Base-by-base conservation (phyloP, 2,888 invertebrate genomes). In the Plagodis dolabraria region DNA sequence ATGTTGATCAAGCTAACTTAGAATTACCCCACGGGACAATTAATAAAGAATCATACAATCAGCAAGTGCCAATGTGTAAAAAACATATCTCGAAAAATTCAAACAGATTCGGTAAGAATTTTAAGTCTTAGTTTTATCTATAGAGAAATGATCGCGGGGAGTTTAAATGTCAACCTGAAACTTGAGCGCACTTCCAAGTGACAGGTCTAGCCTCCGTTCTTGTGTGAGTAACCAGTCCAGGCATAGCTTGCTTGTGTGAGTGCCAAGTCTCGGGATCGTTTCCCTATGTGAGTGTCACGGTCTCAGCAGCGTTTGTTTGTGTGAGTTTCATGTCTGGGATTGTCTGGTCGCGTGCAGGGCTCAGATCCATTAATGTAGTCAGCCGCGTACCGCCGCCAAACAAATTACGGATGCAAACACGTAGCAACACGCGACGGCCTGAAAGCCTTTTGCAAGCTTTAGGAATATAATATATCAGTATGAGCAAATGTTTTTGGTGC, bases 361-460 rank as follows among this genome's bases (percentile, higher is more conserved):
- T 74, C 74, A 83, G 87, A 88, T 90, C 86, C 90, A 90, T 92
- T 90, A 91, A 89, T 88, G 89, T 88, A 89, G 85, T 82, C 86
- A 82, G 86, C 79, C 83, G 84, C 83, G 82, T 83, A 87, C 83
- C 83, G 87, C 87, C 88, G 85, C 89, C 89, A 91, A 92, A 92
- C 92, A 92, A 92, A 92, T 92, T 92, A 92, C 86, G 76, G 89
- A 92, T 91, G 91, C 92, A 92, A 92, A 92, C 91, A 92, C 89
- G 83, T 86, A 82, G 82, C 83, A 85, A 83, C 92, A 92, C 92
- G 92, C 92, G 82, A 91, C 83, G 79, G 79, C 85, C 81, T 87
- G 86, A 89, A 89, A 91, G 89, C 86, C 84, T 90, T 89, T 83
- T 88, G 89, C 90, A 61, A 63, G 55, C 60, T 53, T 49, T 61